Base-by-base conservation (phyloP, 2,888 invertebrate species). In the Gymnosoma rotundatum region DNA sequence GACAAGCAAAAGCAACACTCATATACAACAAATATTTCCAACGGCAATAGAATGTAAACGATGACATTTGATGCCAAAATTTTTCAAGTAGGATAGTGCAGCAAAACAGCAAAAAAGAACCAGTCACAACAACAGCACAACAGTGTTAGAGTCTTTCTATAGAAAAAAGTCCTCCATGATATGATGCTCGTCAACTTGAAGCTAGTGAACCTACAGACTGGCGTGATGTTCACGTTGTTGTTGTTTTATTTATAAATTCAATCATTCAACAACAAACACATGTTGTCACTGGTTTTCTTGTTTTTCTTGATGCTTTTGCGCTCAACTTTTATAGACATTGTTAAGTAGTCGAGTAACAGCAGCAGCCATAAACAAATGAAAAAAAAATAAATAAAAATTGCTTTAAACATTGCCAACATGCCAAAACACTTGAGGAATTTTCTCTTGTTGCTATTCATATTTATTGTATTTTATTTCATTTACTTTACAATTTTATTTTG, bases 21-120 rank as follows among this genome's bases (percentile, higher is more conserved):
- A n/a, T 25, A 25, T 58, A 52, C 52, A 78, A 50, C 45, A 76
- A 48, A 56, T 21, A 74, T n/a, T 52, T 70, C 74, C 79, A 42
- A 61, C 52, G 52, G 73, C 79, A 83, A 67, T 78, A 76, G 81
- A 86, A 83, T 83, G 74, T 78, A 61, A 86, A 86, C 86, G 83
- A 85, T 87, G 85, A 86, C 86, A 87, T 87, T 87, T 86, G 83
- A 85, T 87, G 87, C 87, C 87, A 87, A 87, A 87, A 48, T 56
- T 52, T 80, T 83, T 85, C 82, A 85, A 87, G 86, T 83, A 73
- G 80, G 16, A 32, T 69, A 73, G 63, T 54, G 74, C 54, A 76
- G n/a, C 25, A 78, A 52, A 60, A 58, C 69, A 32, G 20, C 67
- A 38, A 25, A 56, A 50, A 32, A 32, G 32, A 32, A 32, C 5